Conservation (phyloP, 2,113 vertebrate genomes). For the Formicarius rufipectus region DNA sequence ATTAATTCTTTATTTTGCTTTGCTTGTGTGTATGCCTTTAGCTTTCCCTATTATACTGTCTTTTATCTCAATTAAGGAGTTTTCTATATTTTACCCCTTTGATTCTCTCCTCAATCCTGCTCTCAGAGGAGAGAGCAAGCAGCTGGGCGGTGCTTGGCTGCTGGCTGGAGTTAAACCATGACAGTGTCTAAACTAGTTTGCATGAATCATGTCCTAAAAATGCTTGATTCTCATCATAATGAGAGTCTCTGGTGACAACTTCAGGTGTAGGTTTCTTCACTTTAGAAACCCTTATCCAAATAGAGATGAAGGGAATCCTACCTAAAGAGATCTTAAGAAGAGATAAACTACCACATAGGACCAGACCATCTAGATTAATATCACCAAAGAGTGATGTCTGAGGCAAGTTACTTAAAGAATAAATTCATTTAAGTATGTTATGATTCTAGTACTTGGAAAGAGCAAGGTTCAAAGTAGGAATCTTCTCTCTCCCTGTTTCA, state of each 20-base stretch:
- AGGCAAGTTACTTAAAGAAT: neutral
- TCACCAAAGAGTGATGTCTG: neutral
- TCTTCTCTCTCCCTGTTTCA: neutral
- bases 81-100: neutral
- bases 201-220: neutral
- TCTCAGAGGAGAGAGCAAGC: neutral
- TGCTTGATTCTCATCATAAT: neutral
- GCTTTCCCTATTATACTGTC: neutral
- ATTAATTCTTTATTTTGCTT: neutral
- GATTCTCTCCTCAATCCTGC: neutral
- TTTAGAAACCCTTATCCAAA: neutral
- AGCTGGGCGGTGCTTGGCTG: neutral
- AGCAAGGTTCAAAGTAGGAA: neutral
- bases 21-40: neutral
- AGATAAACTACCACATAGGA: neutral
- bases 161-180: neutral
- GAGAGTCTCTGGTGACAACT: neutral
- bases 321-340: neutral
- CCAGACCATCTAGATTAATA: neutral
- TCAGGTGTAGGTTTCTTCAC: neutral
- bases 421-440: neutral
- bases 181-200: neutral
- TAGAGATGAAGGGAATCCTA: neutral
- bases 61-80: neutral
- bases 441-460: neutral